Base-by-base conservation (phyloP, 2,113 vertebrate genomes). In the Pterocles orientalis region DNA sequence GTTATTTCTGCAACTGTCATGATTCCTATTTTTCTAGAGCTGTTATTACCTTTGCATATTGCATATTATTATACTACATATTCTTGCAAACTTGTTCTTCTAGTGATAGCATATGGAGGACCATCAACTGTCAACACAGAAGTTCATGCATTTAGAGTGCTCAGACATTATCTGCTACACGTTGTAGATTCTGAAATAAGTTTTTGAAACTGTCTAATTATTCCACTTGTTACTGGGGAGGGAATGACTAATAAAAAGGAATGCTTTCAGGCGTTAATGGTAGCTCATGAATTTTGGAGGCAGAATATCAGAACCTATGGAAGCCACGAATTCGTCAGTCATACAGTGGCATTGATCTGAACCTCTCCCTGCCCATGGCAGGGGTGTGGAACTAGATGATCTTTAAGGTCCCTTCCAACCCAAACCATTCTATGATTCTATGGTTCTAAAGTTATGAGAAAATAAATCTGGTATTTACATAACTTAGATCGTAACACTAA, bases 381-480 rank as follows among this genome's bases (percentile, higher is more conserved):
- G 41, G 41, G 41, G 41, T 41, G 39, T 41, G 41, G 41, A 41
- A 41, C 41, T 41, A 14, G 41, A 41, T 41, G 41, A 41, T 41
- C 41, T 41, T 41, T 41, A 41, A 41, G 41, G 41, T 41, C 41
- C 41, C 41, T 41, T 41, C 41, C 41, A 41, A 41, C 41, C 41
- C 41, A 41, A 41, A 41, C 41, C 41, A 41, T 41, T 41, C 41
- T 41, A 41, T 41, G 41, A 41, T 41, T 41, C 41, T 41, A 93
- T 41, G 41, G 14, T 41, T 41, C 41, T 41, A 93, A 83, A 81
- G 56, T 82, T 92, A 94, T 0, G 48, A 93, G 73, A 93, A 96
- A 96, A 95, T 83, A 95, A 95, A 94, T 95, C 90, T 94, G 82
- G 70, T 97, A 54, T 96, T 93, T 90, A 90, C 56, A 34, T 93